These are phyloP conservation scores for Apamea epomidion DNA, from an alignment of 2,888 invertebrate genomes.

Conservation along the genomic window DNA sequence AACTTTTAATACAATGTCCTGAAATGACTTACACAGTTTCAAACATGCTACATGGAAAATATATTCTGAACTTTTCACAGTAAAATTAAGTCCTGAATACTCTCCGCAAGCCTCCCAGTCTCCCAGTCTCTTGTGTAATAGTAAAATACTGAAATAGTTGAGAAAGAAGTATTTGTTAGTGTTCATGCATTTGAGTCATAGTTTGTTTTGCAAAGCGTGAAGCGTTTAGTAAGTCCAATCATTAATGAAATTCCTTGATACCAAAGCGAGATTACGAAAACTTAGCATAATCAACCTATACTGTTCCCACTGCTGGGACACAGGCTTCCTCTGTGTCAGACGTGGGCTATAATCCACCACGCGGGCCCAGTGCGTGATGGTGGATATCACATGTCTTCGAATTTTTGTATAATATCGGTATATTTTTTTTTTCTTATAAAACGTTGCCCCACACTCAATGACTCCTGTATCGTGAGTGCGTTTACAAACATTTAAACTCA, in stretches of 20 bases:
- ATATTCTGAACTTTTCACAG: constrained; percentile 17
- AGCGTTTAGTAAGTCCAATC: constrained; percentile 3
- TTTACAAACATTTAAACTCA: no score
- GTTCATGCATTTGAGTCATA: constrained; percentile 37
- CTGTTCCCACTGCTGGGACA: not conserved
- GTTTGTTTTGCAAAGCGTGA: constrained; percentile 16
- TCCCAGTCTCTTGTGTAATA: constrained; percentile 14
- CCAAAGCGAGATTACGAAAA: not conserved
- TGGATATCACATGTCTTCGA: not conserved
- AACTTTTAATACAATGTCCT: not conserved
- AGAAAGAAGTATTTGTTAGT: constrained; percentile 57
- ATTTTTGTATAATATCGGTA: no score
- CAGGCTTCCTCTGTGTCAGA: no score
- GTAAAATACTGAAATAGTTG: constrained; percentile 20
- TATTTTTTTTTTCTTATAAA: no score
- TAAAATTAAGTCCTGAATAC: constrained; percentile 15
- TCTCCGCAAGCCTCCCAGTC: not conserved
- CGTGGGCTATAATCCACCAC: not conserved
- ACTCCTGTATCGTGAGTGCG: no score
- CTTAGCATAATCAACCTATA: not conserved
- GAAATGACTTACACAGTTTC: constrained; percentile 6
- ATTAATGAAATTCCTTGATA: not conserved
- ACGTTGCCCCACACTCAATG: no score
- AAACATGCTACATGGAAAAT: not conserved
- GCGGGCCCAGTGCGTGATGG: not conserved